phyloP scores from a whole-genome alignment of 2,797 vertebrate species.

The Astyanax mexicanus region DNA sequence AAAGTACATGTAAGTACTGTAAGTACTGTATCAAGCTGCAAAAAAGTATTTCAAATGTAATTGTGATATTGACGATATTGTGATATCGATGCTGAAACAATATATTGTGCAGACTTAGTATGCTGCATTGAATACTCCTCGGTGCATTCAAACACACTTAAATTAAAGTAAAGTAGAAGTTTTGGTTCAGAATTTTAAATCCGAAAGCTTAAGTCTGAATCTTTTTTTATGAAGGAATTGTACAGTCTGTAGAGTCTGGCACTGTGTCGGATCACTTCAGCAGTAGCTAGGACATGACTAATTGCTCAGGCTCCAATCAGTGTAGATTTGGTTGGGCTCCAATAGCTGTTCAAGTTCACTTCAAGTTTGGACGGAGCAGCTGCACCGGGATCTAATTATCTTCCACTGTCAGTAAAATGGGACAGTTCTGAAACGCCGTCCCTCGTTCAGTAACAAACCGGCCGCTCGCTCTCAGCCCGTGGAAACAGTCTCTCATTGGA shows the following conservation, averaged over 20 bases:
- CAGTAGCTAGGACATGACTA: neutral
- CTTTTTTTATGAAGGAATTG: neutral
- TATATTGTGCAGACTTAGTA: too few relatives aligned
- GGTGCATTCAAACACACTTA: too few relatives aligned
- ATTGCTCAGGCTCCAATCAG: constrained; percentile 11
- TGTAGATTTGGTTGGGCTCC: constrained; percentile 11
- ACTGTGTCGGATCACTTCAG: neutral
- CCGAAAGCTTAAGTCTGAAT: too few relatives aligned
- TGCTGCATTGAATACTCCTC: too few relatives aligned
- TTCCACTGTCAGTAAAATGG: neutral
- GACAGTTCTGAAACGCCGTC: constrained; percentile 13
- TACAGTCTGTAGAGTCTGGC: neutral
- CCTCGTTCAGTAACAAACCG: neutral
- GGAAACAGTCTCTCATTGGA: constrained; percentile 28
- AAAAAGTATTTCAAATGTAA: too few relatives aligned
- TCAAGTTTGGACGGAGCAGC: constrained; percentile 11
- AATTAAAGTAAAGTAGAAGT: too few relatives aligned
- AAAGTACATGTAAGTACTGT: too few relatives aligned
- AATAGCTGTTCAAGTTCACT: constrained; percentile 32
- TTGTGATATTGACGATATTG: too few relatives aligned
- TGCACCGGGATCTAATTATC: neutral
- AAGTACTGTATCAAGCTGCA: too few relatives aligned
- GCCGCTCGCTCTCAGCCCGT: constrained; percentile 7
- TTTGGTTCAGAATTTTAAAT: too few relatives aligned
- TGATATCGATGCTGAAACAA: too few relatives aligned